Evolutionary conservation across 2,888 invertebrate species (phyloP).

Genomic region (Tetragnatha montana): DNA sequence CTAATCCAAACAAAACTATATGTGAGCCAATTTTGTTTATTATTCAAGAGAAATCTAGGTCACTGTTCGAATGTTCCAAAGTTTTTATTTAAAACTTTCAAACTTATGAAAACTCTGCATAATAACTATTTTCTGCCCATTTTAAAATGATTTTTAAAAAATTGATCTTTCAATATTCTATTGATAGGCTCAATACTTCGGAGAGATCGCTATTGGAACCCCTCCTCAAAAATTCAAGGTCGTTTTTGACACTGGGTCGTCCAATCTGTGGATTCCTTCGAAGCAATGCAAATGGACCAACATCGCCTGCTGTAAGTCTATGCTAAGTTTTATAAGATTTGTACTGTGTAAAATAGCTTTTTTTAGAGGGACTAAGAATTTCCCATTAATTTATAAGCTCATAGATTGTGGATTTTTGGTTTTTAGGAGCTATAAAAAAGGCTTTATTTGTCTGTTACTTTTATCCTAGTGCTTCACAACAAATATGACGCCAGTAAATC

Average conservation of each 20-base stretch:
- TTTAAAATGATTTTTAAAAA: no score
- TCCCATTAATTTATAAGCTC: background rate
- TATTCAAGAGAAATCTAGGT: no score
- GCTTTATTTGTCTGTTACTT: background rate
- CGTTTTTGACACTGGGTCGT: constrained; percentile 98
- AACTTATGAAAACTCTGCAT: no score
- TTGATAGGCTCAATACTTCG: constrained; percentile 93
- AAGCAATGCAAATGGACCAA: constrained; percentile 95
- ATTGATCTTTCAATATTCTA: background rate
- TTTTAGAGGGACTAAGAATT: background rate
- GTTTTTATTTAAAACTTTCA: no score
- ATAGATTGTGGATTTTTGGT: background rate
- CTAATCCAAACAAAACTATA: no score
- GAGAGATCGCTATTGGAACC: constrained; percentile 90
- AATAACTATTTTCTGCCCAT: no score
- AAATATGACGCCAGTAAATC: constrained; percentile 95
- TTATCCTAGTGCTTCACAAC: constrained; percentile 87
- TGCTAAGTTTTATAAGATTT: background rate
- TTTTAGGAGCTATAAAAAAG: background rate
- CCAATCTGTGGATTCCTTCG: constrained; percentile 99
- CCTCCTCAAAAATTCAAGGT: constrained; percentile 95
- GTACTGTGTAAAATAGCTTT: background rate
- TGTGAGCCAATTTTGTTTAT: no score
- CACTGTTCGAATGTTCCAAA: no score
- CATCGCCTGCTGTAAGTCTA: constrained; percentile 91